Conservation (phyloP, 2,113 vertebrate species). For the Bothrops jararaca region DNA sequence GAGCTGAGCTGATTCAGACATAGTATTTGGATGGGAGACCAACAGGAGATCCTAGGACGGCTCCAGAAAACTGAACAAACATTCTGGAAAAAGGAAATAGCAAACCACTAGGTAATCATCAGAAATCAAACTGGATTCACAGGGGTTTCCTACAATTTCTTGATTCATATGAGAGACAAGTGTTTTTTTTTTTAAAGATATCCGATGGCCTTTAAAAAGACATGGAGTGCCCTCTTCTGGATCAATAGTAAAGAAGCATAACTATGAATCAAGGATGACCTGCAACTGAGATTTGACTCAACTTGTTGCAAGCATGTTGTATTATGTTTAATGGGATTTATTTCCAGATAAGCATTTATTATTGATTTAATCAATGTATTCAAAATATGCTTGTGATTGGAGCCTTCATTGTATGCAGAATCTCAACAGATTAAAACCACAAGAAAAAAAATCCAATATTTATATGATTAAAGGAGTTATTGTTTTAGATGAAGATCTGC, state of each 20-base stretch:
- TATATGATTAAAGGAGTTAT: not conserved
- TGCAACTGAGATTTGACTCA: not conserved
- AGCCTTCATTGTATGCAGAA: not conserved
- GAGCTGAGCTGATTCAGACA: not conserved
- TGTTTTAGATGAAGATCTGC: not conserved
- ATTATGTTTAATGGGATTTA: not conserved
- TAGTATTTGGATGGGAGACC: not conserved
- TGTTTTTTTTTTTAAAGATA: not conserved
- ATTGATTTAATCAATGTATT: not conserved
- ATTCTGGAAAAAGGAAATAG: not conserved
- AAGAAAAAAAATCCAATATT: not conserved
- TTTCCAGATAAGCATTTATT: not conserved
- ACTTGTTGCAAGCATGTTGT: not conserved
- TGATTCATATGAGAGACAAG: not conserved
- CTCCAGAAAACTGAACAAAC: not conserved
- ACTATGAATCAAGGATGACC: not conserved
- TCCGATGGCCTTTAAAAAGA: not conserved
- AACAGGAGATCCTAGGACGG: not conserved
- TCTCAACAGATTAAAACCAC: not conserved
- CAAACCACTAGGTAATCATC: not conserved
- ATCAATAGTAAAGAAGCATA: not conserved
- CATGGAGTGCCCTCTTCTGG: conserved; percentile 2
- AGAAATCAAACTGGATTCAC: not conserved
- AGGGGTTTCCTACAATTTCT: not conserved
- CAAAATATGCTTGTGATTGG: not conserved